Evolutionary conservation across 2,888 invertebrate species (phyloP), one percentile per base, ranked within the genome.

Genomic region (Automeris io): DNA sequence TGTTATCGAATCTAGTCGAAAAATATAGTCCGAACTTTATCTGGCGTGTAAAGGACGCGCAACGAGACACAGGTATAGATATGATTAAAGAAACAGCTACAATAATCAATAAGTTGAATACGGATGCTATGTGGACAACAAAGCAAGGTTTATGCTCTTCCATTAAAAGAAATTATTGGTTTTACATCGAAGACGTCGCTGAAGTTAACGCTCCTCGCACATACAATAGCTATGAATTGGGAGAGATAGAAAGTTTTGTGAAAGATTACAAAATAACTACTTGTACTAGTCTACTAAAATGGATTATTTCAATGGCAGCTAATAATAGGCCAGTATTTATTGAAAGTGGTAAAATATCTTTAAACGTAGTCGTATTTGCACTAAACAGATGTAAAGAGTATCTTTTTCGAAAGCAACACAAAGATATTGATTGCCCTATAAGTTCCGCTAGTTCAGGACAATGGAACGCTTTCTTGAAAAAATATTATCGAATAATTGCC

Each of bases 261-360:
- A 88, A 89, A 49, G 95, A 96, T 67, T 97, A 91, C 64, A 90
- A 92, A 61, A 80, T 92, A 37, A 95, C 95, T 2, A 93, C 95
- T 2, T 94, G 95, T 48, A 90, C 92, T 35, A 91, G 92, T 46
- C 76, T 96, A 37, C 70, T 96, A 24, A 92, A 92, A 60, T 93
- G 81, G 85, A 52, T 74, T 40, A 58, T 80, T 13, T 73, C 71
- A 19, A 81, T 77, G 78, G 66, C 71, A 1, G 67, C 74, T 16
- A 70, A 77, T 45, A 64, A 77, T 1, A 66, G 58, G 38, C 77
- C 78, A 8, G 61, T 91, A 8, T 85, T 90, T 52, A 61, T 72
- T n/a, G 60, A 78, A 2, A 54, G 70, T 1, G 92, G 92, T 5
- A 82, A 74, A 42, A 73, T 91, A 23, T 76, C 90, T 12, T 57